phyloP scores from a whole-genome alignment of 1,140 invertebrate species.

The Saccostrea echinata region DNA sequence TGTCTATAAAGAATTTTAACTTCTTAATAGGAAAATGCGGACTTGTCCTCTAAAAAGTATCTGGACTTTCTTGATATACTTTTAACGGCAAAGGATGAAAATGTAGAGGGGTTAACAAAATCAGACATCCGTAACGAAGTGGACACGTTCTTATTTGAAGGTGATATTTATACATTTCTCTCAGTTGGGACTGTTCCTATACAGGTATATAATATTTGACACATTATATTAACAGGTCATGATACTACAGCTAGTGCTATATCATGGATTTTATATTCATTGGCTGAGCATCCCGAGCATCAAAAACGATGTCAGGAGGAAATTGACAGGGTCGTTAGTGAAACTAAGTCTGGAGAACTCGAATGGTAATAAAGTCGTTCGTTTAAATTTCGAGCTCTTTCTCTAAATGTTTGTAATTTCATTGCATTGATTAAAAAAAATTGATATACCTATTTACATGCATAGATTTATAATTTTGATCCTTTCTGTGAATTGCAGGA shows the following conservation, averaged over 20 bases:
- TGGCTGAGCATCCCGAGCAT: slow-evolving; percentile 87
- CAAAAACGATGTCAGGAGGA: slow-evolving; percentile 89
- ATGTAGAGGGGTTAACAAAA: neutral
- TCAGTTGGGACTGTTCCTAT: neutral
- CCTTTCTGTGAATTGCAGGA: too few species aligned
- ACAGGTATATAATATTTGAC: neutral
- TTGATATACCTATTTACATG: too few species aligned
- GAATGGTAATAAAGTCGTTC: slow-evolving; percentile 42
- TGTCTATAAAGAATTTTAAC: neutral
- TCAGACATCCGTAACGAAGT: neutral
- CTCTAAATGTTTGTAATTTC: too few species aligned
- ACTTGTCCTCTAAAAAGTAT: neutral
- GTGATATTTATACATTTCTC: neutral
- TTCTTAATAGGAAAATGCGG: neutral
- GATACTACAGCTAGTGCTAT: slow-evolving; percentile 80
- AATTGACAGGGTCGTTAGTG: slow-evolving; percentile 88
- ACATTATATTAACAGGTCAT: slow-evolving; percentile 56
- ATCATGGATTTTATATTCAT: slow-evolving; percentile 88
- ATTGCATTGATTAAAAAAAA: too few species aligned
- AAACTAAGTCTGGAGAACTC: slow-evolving; percentile 65
- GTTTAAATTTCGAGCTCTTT: too few species aligned
- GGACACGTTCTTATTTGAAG: slow-evolving; percentile 19
- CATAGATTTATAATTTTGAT: too few species aligned
- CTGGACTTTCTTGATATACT: slow-evolving; percentile 15
- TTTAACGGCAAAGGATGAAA: neutral